Base-by-base conservation (phyloP, 2,888 invertebrate species). In the Danaus chrysippus region DNA sequence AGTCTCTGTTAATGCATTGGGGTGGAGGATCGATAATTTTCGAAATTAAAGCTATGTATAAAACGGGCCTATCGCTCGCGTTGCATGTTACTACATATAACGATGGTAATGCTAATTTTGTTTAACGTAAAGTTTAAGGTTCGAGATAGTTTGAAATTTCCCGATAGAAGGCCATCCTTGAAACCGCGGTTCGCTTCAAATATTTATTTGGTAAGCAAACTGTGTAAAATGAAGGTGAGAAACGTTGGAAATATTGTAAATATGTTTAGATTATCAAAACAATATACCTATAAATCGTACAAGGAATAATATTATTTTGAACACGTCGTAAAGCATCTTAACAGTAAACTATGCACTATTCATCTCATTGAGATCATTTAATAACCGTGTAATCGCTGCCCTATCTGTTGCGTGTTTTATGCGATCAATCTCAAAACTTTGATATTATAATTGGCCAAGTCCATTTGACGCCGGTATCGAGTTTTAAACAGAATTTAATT, bases 11-110 rank as follows among this genome's bases (percentile, higher is more conserved):
- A 79, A 79, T 77, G 76, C 74, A 68, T 73, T 73, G 73, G 81
- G 82, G 81, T 77, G 80, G 77, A 75, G 76, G 72, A 83, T 83
- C 83, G 83, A 83, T 83, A 83, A 81, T 82, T 83, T 82, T 79
- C 73, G 71, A 76, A 80, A 83, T 81, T 79, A 82, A 77, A 78
- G 71, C 71, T 69, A 72, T 69, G 66, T 71, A 68, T 63, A 68
- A 66, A 62, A 63, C 65, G 68, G 59, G 64, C 67, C 65, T 67
- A 63, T 66, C 65, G 64, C 66, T 64, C 61, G 64, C 63, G 62
- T 67, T 69, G 70, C 68, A 64, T 65, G 64, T 63, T 64, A 63
- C 64, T 69, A n/a, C n/a, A n/a, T n/a, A 67, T 17, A 17, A 49
- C 17, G 17, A 10, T 17, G 2, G 23, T 10, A 17, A 13, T 46